Base-by-base conservation (phyloP, 2,113 vertebrate genomes). In the Lepisosteus osseus region DNA sequence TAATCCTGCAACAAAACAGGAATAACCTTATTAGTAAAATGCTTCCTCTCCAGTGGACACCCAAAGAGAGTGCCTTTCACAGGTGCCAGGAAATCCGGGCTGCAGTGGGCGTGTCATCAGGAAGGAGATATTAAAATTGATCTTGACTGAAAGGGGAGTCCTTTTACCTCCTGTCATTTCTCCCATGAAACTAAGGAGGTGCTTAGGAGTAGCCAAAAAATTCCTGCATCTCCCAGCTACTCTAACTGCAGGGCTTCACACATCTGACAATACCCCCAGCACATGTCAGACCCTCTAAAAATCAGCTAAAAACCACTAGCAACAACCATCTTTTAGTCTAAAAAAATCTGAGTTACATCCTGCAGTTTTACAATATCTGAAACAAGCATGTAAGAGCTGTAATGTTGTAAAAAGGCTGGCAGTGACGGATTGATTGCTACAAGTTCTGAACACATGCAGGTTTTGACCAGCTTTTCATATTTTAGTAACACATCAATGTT, bases 1-100 rank as follows among this genome's bases (percentile, higher is more conserved):
- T n/a, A 9, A n/a, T 67, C 15, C 4, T n/a, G 41, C 43, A 29
- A 65, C 44, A 42, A 4, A 43, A 29, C 13, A 9, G 7, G 45
- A 67, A 67, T 47, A 29, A 41, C 64, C 3, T 44, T 1, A 45
- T 66, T 66, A 66, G 43, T 14, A 66, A 66, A 66, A 66, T 42
- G 64, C 44, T 66, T 66, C 64, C 64, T 66, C 64, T 66, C 47
- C 12, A 14, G 8, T 45, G 47, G 66, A 29, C 54, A 7, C 54
- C 47, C 15, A 29, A 8, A 29, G 15, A 17, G 44, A 40, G 3
- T 15, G 29, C 7, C 41, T 7, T 45, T 47, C 45, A 66, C 64
- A 66, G 64, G 41, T 66, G 64, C 12, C 3, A 41, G 64, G 64
- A 66, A 45, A 14, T 4, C 14, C 14, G n/a, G 64, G 9, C 7